A percentile compares a stretch with the other conserved stretches of the same genome.
Evolutionary conservation across 2,113 vertebrate genomes (phyloP).

Genomic region (Baryphthengus martii): DNA sequence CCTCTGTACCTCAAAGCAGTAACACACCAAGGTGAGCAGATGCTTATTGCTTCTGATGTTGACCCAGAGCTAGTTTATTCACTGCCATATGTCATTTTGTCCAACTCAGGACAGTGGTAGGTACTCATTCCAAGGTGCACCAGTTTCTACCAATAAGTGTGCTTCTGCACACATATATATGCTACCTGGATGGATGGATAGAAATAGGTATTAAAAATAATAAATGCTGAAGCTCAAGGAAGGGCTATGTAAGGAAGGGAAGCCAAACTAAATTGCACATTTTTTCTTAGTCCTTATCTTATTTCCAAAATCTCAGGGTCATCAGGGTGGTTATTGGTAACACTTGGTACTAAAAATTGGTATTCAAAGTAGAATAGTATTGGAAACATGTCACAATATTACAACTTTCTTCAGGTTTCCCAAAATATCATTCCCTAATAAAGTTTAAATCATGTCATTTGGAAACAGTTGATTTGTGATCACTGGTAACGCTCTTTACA

Average conservation of each 20-base stretch:
- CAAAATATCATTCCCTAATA: background rate
- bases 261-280: background rate
- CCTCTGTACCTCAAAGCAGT: background rate
- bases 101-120: background rate
- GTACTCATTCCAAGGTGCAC: background rate
- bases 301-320: background rate
- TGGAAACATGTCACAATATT: background rate
- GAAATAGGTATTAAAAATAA: background rate
- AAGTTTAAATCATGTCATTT: background rate
- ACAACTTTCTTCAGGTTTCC: background rate
- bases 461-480: background rate
- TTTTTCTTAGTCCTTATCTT: background rate
- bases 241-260: background rate
- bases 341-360: background rate
- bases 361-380: background rate
- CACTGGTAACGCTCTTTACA: background rate
- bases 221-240: background rate
- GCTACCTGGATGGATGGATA: background rate
- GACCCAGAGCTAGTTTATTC: background rate
- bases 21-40: background rate
- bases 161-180: rapidly evolving
- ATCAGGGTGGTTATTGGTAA: background rate
- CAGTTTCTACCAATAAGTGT: background rate
- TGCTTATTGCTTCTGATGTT: background rate
- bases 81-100: background rate